These are phyloP conservation scores for Tetraneura akinire DNA, from an alignment of 1,140 invertebrate genomes.

Conservation along the genomic window DNA sequence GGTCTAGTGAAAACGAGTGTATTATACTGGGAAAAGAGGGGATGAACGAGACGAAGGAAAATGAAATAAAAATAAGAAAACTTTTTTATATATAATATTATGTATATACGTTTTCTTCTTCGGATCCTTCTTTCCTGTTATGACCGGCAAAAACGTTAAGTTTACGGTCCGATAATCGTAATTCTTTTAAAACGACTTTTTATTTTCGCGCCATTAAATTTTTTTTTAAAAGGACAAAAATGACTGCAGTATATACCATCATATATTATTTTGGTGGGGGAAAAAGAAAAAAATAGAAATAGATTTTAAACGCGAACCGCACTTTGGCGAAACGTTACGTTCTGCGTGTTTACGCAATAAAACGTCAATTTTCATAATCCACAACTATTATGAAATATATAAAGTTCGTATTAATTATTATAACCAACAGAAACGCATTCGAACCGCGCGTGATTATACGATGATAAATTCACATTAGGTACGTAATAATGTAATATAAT, in stretches of 20 bases:
- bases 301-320: not conserved
- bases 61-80: slow-evolving; percentile 39
- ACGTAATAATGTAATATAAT: too few species aligned
- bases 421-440: not conserved
- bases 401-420: too few species aligned
- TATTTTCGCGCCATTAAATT: slow-evolving; percentile 48
- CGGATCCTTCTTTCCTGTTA: slow-evolving; percentile 13
- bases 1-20: not conserved
- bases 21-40: slow-evolving; percentile 3
- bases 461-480: too few species aligned
- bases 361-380: too few species aligned
- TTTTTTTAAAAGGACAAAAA: slow-evolving; percentile 6
- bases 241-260: too few species aligned
- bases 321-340: too few species aligned
- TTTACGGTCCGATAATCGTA: slow-evolving; percentile 38
- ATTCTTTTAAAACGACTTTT: slow-evolving; percentile 46
- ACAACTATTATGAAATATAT: too few species aligned
- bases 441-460: not conserved
- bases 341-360: too few species aligned
- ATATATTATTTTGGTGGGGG: too few species aligned
- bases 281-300: not conserved
- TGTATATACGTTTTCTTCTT: slow-evolving; percentile 9
- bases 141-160: slow-evolving; percentile 14
- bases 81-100: not conserved
- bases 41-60: not conserved